Evolutionary conservation across 1,140 invertebrate genomes (phyloP), one percentile per base, ranked within the genome.

Genomic region (Macrobrachium nipponense): DNA sequence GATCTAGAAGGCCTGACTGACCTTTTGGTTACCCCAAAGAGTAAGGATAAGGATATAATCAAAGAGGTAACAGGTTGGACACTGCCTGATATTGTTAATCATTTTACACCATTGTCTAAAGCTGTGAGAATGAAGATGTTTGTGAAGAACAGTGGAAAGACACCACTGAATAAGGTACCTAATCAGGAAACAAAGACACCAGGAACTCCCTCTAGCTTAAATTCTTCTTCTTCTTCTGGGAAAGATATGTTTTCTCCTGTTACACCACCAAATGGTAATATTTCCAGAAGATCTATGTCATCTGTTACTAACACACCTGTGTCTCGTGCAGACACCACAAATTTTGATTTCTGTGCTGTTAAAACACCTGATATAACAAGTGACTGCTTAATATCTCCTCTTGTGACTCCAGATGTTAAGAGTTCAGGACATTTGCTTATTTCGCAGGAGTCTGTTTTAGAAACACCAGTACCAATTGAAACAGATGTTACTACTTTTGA

Each of bases 401-500:
- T 51, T 51, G 51, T 51, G 51, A 89, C 88, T 64, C 88, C 88
- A 43, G 66, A 89, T 80, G 73, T 27, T 12, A 83, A 72, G 17
- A 79, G 43, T 11, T 81, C 86, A 23, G 86, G 83, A 20, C 18
- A 62, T 75, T 66, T 87, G n/a, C 27, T 61, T 23, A 82, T 81
- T 51, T 44, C 51, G 62, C 36, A 44, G 14, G 83, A 79, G 43
- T 76, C 61, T 44, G n/a, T 60, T 2, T 17, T 77, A 36, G 62
- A 66, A 14, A 83, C 85, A 8, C 81, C 86, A 17, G 64, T 68
- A 27, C 72, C 78, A n/a, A 59, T 82, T 44, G 87, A 86, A 20
- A 51, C 87, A 27, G 86, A 87, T 78, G 72, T 76, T 27, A 88
- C 87, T 27, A 88, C 86, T 43, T 87, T 87, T 84, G 87, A 88